A percentile compares a stretch with the other conserved stretches of the same genome.
These are phyloP conservation scores for Zaprionus kolodkinae DNA, from an alignment of 1,140 invertebrate species.

Conservation along the genomic window DNA sequence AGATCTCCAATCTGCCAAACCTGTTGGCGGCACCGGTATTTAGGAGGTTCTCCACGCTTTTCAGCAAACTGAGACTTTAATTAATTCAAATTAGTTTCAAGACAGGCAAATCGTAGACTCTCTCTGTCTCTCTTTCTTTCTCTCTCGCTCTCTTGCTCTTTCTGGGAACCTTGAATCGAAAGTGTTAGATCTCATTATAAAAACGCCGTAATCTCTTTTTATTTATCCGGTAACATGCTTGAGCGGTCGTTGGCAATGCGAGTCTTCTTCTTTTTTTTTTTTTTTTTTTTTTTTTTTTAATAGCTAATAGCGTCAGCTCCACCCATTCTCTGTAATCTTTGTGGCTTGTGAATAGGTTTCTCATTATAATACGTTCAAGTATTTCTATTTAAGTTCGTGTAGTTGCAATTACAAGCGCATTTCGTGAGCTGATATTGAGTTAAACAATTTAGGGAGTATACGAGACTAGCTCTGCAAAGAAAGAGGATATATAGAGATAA, in stretches of 20 bases:
- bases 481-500: background rate
- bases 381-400: background rate
- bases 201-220: conserved; percentile 7
- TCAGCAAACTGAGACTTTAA: conserved; percentile 14
- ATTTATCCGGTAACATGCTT: conserved; percentile 3
- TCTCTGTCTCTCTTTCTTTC: background rate
- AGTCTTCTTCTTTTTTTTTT: background rate
- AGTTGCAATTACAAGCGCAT: background rate
- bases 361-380: background rate
- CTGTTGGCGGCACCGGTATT: conserved; percentile 23
- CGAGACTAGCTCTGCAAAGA: background rate
- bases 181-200: conserved; percentile 22
- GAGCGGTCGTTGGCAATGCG: background rate
- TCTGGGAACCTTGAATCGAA: conserved; percentile 23
- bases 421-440: background rate
- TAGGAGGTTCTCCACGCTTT: conserved; percentile 14
- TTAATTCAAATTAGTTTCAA: conserved; percentile 36
- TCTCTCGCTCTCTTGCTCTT: background rate
- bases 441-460: background rate
- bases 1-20: conserved; percentile 10
- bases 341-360: background rate
- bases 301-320: background rate
- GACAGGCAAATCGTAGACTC: conserved; percentile 11
- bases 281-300: background rate
- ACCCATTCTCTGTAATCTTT: background rate